Conservation (phyloP, 2,113 vertebrate genomes). For the Phycodurus eques region DNA sequence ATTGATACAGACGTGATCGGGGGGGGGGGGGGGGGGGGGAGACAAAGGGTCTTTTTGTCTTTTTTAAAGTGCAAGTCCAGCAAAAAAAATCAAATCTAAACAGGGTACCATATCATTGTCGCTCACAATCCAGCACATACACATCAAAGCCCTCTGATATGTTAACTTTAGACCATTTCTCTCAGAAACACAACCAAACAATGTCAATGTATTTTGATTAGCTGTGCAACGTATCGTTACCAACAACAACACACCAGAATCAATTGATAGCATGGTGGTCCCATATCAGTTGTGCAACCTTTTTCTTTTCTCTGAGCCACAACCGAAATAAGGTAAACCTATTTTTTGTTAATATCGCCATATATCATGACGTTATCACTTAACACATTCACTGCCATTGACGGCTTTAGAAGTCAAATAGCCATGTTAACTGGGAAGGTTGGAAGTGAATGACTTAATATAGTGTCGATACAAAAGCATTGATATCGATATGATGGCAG, state of each 20-base stretch:
- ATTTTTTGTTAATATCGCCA: too few species aligned
- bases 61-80: background rate
- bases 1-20: constrained; percentile 57
- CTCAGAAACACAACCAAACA: background rate
- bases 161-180: too few species aligned
- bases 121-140: too few species aligned
- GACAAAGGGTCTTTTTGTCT: background rate
- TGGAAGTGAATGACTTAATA: too few species aligned
- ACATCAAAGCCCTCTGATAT: too few species aligned
- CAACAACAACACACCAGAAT: background rate
- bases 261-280: background rate
- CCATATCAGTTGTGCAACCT: background rate
- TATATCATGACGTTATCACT: too few species aligned
- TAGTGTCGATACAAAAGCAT: too few species aligned
- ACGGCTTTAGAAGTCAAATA: too few species aligned
- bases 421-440: too few species aligned
- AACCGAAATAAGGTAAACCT: background rate
- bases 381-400: too few species aligned
- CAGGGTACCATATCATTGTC: too few species aligned
- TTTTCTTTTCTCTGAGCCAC: background rate
- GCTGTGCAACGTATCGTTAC: background rate
- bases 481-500: too few species aligned
- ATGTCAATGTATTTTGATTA: background rate
- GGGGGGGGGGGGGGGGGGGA: constrained; percentile 31
- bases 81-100: background rate